phyloP scores from a whole-genome alignment of 2,888 invertebrate genomes.

The Oligia strigilis region DNA sequence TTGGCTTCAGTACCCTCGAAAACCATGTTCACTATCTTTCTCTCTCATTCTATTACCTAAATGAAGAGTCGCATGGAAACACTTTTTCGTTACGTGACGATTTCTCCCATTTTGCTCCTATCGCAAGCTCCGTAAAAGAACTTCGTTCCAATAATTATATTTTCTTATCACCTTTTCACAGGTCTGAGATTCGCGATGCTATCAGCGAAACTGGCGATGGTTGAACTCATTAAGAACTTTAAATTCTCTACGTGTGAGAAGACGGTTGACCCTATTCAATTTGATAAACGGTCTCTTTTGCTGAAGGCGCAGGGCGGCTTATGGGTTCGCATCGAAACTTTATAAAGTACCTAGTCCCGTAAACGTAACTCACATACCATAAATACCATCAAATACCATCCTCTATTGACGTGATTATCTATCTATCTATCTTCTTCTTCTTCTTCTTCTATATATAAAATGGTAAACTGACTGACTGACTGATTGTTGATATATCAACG shows the following conservation, averaged over 20 bases:
- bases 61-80: too few species aligned
- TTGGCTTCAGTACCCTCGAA: too few species aligned
- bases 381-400: background rate
- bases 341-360: slow-evolving; percentile 46
- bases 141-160: background rate
- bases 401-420: background rate
- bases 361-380: background rate
- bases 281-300: slow-evolving; percentile 79
- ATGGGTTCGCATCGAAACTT: slow-evolving; percentile 80
- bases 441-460: too few species aligned
- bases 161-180: slow-evolving; percentile 69
- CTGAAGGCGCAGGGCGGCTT: slow-evolving; percentile 83
- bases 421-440: too few species aligned
- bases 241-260: slow-evolving; percentile 80
- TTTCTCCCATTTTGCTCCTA: too few species aligned
- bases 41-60: too few species aligned
- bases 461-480: too few species aligned
- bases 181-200: slow-evolving; percentile 89
- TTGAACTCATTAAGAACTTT: slow-evolving; percentile 85
- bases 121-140: too few species aligned
- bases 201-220: slow-evolving; percentile 87
- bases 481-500: too few species aligned
- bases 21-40: too few species aligned
- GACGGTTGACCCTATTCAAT: slow-evolving; percentile 83
- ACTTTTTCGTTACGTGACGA: too few species aligned